A percentile compares a stretch with the other conserved stretches of the same genome.
Conservation (phyloP, 2,113 vertebrate species). For the Calonectris borealis region DNA sequence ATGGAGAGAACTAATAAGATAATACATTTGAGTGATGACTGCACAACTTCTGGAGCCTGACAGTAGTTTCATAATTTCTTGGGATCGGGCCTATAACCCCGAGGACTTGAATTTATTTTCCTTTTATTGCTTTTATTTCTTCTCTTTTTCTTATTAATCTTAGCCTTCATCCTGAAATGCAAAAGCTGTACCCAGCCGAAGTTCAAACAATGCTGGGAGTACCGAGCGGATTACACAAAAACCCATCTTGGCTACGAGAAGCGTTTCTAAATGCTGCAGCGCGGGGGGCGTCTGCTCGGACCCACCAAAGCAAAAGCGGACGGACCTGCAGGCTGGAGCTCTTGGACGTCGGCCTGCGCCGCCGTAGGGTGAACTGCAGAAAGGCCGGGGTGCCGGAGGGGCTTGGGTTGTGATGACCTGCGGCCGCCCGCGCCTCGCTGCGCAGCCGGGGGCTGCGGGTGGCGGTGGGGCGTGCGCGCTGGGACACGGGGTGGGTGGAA, state of each 20-base stretch:
- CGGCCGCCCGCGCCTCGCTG: neutral
- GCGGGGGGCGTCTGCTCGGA: neutral
- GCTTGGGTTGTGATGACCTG: rapidly evolving
- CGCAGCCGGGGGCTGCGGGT: neutral
- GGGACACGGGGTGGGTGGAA: neutral
- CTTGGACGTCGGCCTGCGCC: neutral
- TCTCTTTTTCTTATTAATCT: slow-evolving; percentile 3
- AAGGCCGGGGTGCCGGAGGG: neutral
- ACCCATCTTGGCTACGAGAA: neutral
- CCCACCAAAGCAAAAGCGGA: neutral
- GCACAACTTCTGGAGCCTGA: neutral
- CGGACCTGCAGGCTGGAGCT: neutral
- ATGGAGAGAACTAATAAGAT: neutral
- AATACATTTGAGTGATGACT: slow-evolving; percentile 14
- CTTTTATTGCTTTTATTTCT: slow-evolving; percentile 28
- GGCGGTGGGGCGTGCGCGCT: neutral
- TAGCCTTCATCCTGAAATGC: slow-evolving; percentile 23
- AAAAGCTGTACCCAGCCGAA: neutral
- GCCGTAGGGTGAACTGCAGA: neutral
- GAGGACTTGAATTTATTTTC: slow-evolving; percentile 47
- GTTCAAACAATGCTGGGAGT: slow-evolving; percentile 1
- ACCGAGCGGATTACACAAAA: neutral
- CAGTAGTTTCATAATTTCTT: slow-evolving; percentile 5
- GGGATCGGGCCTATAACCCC: neutral
- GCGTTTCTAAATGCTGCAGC: neutral